Percentiles rank a stretch among this genome's conserved stretches.
Conservation (phyloP, 2,113 vertebrate genomes). For the Aldabrachelys gigantea region DNA sequence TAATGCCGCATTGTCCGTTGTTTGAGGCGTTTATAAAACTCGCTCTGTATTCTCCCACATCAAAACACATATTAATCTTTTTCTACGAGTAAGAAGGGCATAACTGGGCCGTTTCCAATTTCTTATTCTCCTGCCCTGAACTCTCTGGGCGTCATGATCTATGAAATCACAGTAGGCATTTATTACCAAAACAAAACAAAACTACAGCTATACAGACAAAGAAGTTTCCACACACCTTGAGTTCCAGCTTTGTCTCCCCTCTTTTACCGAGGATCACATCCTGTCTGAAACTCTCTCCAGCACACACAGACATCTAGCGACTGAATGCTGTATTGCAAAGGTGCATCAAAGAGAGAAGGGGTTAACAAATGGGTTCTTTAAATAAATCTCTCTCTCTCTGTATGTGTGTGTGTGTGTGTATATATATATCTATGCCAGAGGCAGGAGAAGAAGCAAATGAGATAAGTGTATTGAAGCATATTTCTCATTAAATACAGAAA, state of each 20-base stretch:
- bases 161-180: not conserved
- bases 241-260: accelerated
- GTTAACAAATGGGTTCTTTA: accelerated
- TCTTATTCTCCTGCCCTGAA: not conserved
- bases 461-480: not conserved
- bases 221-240: accelerated
- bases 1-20: accelerated
- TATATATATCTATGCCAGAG: accelerated
- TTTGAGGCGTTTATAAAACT: not conserved
- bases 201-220: accelerated
- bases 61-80: not conserved
- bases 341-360: not conserved
- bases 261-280: accelerated
- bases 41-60: not conserved
- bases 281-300: not conserved
- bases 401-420: too few species aligned
- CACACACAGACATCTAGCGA: accelerated
- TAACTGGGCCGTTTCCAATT: accelerated
- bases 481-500: slow-evolving; percentile 46
- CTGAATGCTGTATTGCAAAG: not conserved
- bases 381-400: not conserved
- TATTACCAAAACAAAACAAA: not conserved
- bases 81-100: not conserved
- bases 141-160: accelerated
- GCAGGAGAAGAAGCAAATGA: not conserved